These are phyloP conservation scores for Calliphora vicina DNA, from an alignment of 1,140 invertebrate species.

Conservation along the genomic window DNA sequence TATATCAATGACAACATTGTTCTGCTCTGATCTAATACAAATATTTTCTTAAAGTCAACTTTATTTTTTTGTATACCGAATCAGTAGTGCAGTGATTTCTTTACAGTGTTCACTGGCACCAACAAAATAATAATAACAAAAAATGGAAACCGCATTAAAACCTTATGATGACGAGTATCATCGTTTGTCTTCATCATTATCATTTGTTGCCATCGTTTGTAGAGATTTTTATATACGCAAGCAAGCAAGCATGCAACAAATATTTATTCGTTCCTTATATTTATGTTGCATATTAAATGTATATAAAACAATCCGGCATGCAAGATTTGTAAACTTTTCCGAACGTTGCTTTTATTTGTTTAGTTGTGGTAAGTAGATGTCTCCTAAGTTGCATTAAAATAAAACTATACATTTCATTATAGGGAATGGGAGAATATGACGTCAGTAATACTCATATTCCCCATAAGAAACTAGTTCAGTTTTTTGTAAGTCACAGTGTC, in stretches of 20 bases:
- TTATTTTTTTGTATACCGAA: too few relatives aligned
- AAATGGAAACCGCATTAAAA: too few relatives aligned
- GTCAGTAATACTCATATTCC: not conserved
- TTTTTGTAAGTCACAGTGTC: not conserved
- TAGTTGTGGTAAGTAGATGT: not conserved
- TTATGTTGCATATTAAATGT: not conserved
- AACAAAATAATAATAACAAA: too few relatives aligned
- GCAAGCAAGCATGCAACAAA: constrained; percentile 8
- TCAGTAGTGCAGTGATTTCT: too few relatives aligned
- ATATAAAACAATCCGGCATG: not conserved
- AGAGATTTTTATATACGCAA: not conserved
- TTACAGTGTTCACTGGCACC: too few relatives aligned
- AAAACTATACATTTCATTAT: not conserved
- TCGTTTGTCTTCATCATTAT: constrained; percentile 5
- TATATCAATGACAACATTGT: too few relatives aligned
- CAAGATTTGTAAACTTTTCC: not conserved
- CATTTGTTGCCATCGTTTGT: not conserved
- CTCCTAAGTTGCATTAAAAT: not conserved
- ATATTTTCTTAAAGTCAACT: too few relatives aligned
- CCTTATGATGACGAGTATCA: not conserved
- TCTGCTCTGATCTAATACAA: too few relatives aligned
- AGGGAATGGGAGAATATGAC: not conserved
- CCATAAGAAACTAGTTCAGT: not conserved
- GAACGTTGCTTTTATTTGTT: not conserved
- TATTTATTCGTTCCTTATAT: not conserved